A percentile compares a stretch with the other conserved stretches of the same genome.
These are phyloP conservation scores for Halichoeres trimaculatus DNA, from an alignment of 2,113 vertebrate species.

Conservation along the genomic window DNA sequence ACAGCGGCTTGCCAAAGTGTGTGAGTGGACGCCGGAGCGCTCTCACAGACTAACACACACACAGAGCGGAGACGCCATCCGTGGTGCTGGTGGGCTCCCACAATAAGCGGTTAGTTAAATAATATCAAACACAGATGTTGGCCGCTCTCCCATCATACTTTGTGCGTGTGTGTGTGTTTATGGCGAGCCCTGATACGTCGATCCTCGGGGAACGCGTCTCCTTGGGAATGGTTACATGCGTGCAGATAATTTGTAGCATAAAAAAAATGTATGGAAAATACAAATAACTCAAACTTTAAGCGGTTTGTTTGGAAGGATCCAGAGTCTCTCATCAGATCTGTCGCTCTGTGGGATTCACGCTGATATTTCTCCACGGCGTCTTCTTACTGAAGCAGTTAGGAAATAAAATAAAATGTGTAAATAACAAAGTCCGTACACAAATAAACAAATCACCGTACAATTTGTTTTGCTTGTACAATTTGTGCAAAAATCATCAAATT, in stretches of 20 bases:
- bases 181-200: slow-evolving; percentile 46
- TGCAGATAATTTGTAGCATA: slow-evolving; percentile 20
- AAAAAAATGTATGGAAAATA: slow-evolving; percentile 8
- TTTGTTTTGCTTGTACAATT: neutral
- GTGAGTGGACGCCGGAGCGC: slow-evolving; percentile 63
- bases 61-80: slow-evolving; percentile 70
- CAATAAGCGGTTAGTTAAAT: slow-evolving; percentile 81
- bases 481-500: neutral
- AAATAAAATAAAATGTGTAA: neutral
- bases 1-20: slow-evolving; percentile 61
- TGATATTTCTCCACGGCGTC: neutral
- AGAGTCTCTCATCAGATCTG: neutral
- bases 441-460: neutral
- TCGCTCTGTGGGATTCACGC: neutral
- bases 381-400: too few species aligned
- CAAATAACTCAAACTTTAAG: neutral
- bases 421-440: neutral
- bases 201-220: slow-evolving; percentile 44
- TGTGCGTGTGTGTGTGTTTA: slow-evolving; percentile 50
- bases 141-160: slow-evolving; percentile 66
- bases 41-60: slow-evolving; percentile 66
- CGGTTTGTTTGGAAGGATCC: neutral
- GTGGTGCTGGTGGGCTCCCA: slow-evolving; percentile 77
- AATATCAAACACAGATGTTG: slow-evolving; percentile 85
- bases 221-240: slow-evolving; percentile 32